Percentiles rank a stretch among this genome's conserved stretches.
Conservation (phyloP, 1,140 invertebrate species). For the Drosophila tani region DNA sequence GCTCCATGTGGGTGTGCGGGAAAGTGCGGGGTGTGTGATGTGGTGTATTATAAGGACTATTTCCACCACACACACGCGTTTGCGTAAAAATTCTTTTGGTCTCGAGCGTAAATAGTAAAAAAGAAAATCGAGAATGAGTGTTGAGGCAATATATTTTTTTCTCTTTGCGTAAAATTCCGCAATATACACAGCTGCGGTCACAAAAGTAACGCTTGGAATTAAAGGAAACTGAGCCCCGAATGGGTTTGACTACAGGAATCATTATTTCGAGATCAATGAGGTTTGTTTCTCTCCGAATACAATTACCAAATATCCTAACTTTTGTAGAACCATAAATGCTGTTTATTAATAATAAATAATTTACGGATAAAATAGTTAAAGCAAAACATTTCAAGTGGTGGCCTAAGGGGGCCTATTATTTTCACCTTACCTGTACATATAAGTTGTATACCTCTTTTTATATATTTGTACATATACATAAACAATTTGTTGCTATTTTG, state of each 20-base stretch:
- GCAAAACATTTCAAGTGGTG: neutral
- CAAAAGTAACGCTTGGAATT: neutral
- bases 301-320: no score
- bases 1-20: constrained; percentile 48
- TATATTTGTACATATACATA: neutral
- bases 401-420: neutral
- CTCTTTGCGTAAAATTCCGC: neutral
- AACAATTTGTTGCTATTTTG: constrained; percentile 23
- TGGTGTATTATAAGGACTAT: constrained; percentile 23
- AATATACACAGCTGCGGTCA: neutral
- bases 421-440: neutral
- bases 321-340: no score
- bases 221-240: neutral
- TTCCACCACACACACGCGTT: constrained; percentile 25
- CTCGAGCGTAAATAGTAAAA: constrained; percentile 44
- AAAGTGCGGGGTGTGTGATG: neutral
- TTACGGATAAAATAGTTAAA: no score
- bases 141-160: constrained; percentile 22
- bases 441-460: neutral
- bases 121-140: constrained; percentile 37
- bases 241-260: no score
- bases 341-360: no score
- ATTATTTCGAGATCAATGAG: neutral
- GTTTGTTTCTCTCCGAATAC: neutral
- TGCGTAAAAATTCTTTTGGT: constrained; percentile 66